Evolutionary conservation across 1,140 invertebrate genomes (phyloP).

Genomic region (Elysia chlorotica): DNA sequence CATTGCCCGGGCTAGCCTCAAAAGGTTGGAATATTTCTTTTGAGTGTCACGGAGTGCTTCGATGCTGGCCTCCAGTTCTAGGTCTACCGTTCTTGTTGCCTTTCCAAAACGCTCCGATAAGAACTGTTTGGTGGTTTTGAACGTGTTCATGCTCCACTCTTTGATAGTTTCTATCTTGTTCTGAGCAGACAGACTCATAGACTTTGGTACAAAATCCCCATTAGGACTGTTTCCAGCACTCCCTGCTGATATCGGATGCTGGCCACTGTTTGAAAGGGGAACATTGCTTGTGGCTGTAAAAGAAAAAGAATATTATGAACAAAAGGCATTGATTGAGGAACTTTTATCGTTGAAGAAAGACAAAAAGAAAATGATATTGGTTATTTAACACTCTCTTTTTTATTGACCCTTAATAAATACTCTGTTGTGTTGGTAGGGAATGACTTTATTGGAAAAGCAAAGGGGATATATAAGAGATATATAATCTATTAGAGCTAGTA

Average conservation of each 20-base stretch:
- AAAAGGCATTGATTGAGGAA: too few species aligned
- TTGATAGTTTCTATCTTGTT: slow-evolving; percentile 80
- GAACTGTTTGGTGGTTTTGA: slow-evolving; percentile 94
- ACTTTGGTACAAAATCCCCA: slow-evolving; percentile 49
- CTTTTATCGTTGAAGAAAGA: too few species aligned
- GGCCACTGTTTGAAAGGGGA: slow-evolving; percentile 61
- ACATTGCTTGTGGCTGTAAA: slow-evolving; percentile 61
- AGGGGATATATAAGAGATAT: too few species aligned
- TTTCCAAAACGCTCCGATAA: slow-evolving; percentile 95
- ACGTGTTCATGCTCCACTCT: slow-evolving; percentile 96
- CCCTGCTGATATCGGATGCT: slow-evolving; percentile 30
- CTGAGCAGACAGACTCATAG: slow-evolving; percentile 43
- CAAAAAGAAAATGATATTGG: too few species aligned
- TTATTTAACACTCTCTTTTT: too few species aligned
- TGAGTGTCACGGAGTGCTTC: slow-evolving; percentile 92
- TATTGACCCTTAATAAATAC: too few species aligned
- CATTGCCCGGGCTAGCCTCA: slow-evolving; percentile 81
- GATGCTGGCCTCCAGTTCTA: slow-evolving; percentile 90
- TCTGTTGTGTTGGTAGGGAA: too few species aligned
- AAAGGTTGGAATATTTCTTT: slow-evolving; percentile 86
- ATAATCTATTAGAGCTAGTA: too few species aligned
- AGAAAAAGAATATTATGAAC: too few species aligned
- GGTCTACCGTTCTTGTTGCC: slow-evolving; percentile 84
- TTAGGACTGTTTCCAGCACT: slow-evolving; percentile 31
- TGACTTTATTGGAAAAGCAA: too few species aligned